These are phyloP conservation scores for Diplodus sargus DNA, from an alignment of 2,797 vertebrate species.

Conservation along the genomic window DNA sequence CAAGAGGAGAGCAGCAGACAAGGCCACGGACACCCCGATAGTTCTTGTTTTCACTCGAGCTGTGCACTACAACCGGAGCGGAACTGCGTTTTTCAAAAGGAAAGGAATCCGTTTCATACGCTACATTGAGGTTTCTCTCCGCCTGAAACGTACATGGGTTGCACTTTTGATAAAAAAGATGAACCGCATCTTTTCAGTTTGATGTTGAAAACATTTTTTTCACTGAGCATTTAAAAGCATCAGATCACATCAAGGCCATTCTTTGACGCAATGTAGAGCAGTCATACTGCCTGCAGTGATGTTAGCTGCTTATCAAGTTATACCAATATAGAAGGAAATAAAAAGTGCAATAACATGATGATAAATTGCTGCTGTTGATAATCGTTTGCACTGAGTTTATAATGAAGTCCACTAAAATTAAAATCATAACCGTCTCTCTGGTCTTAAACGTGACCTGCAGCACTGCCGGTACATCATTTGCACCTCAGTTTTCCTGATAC, in stretches of 20 bases:
- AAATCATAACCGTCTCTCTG: conserved; percentile 8
- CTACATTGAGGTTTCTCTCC: neutral
- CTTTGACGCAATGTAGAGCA: conserved; percentile 9
- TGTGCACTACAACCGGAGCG: neutral
- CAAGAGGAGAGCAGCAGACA: conserved; percentile 18
- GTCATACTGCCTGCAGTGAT: conserved; percentile 13
- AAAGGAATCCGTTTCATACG: conserved; percentile 39
- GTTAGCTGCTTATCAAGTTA: conserved; percentile 23
- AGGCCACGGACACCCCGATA: conserved; percentile 26
- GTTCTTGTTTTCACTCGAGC: conserved; percentile 24
- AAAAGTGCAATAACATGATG: conserved; percentile 19
- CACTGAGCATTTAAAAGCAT: conserved; percentile 1
- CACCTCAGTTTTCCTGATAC: conserved; percentile 25
- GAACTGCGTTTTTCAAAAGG: conserved; percentile 7
- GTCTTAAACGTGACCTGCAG: conserved; percentile 18
- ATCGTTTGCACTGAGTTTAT: conserved; percentile 19
- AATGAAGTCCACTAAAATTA: conserved; percentile 44
- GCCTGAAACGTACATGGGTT: neutral
- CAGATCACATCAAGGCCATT: conserved; percentile 5
- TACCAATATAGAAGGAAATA: conserved; percentile 8
- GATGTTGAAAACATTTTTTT: conserved; percentile 33
- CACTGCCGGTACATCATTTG: conserved; percentile 28
- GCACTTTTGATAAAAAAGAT: conserved; percentile 8
- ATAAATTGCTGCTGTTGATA: conserved; percentile 18
- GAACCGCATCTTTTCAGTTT: conserved; percentile 1